A percentile compares a stretch with the other conserved stretches of the same genome.
Evolutionary conservation across 2,797 vertebrate genomes (phyloP).

Genomic region (Nyctalus aviator): DNA sequence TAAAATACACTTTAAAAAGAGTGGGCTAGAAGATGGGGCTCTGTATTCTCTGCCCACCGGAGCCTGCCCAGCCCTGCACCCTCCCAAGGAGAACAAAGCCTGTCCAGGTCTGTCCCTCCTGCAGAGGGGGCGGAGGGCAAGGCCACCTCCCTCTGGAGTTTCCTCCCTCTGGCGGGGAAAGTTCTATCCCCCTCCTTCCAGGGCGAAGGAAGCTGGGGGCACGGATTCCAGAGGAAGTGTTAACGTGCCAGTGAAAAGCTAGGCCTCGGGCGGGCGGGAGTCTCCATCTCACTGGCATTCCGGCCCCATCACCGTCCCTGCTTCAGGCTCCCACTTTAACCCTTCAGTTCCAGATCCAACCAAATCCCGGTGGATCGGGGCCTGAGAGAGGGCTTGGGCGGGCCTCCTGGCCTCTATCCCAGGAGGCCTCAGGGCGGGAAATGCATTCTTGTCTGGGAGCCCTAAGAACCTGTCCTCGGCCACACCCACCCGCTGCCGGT

Average conservation of each 20-base stretch:
- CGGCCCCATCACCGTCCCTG: neutral
- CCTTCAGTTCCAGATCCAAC: constrained; percentile 9
- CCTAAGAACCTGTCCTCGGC: neutral
- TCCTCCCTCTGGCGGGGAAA: neutral
- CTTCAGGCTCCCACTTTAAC: constrained; percentile 48
- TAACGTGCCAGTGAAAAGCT: constrained; percentile 53
- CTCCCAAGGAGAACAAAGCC: neutral
- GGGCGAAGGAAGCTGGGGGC: rapidly evolving
- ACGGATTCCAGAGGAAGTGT: neutral
- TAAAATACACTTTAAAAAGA: neutral
- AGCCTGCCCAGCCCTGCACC: neutral
- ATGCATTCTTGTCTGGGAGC: too few relatives aligned
- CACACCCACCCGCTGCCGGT: rapidly evolving
- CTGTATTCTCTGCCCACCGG: neutral
- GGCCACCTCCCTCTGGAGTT: neutral
- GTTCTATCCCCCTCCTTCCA: neutral
- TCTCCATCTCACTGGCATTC: constrained; percentile 35
- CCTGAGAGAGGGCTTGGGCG: neutral
- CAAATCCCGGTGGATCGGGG: neutral
- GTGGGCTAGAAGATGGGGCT: neutral
- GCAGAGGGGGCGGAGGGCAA: neutral
- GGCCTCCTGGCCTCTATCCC: neutral
- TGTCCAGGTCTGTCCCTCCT: neutral
- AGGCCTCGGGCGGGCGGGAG: rapidly evolving
- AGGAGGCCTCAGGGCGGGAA: neutral